Conservation (phyloP, 30 jellyfish, hydroid and myxozoan species). For the Cassiopea andromeda region DNA sequence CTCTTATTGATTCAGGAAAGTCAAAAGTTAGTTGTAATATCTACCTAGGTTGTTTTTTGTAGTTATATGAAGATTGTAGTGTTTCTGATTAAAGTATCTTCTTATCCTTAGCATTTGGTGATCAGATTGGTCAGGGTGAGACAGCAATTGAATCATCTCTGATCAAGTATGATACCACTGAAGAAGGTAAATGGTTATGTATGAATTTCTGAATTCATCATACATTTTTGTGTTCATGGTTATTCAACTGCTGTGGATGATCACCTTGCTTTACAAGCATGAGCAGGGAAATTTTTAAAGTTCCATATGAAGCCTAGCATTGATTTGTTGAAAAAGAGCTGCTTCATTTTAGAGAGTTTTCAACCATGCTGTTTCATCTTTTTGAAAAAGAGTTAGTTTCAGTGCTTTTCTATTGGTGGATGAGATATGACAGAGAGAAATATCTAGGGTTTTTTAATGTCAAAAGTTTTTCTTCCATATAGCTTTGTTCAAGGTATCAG, state of each 20-base stretch:
- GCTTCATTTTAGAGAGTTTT: too few relatives aligned
- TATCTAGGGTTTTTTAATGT: background rate
- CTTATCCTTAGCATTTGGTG: background rate
- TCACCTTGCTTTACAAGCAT: too few relatives aligned
- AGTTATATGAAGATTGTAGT: background rate
- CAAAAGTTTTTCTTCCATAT: background rate
- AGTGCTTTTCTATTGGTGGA: background rate
- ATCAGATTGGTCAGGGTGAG: constrained; percentile 10
- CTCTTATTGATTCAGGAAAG: too few relatives aligned
- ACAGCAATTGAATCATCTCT: constrained; percentile 1
- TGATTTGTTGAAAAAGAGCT: too few relatives aligned
- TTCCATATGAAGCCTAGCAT: too few relatives aligned
- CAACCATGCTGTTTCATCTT: too few relatives aligned
- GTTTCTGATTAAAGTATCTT: constrained; percentile 7
- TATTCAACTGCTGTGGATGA: background rate
- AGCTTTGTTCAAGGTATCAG: background rate
- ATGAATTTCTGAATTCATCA: constrained; percentile 14
- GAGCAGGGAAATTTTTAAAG: too few relatives aligned
- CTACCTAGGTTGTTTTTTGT: too few relatives aligned
- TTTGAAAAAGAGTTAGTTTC: background rate
- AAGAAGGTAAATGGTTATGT: constrained; percentile 9
- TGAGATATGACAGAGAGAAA: background rate
- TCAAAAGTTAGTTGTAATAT: too few relatives aligned
- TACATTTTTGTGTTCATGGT: background rate
- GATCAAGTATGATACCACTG: background rate